Evolutionary conservation across 2,113 vertebrate species (phyloP).

Genomic region (Oncorhynchus gorbuscha): DNA sequence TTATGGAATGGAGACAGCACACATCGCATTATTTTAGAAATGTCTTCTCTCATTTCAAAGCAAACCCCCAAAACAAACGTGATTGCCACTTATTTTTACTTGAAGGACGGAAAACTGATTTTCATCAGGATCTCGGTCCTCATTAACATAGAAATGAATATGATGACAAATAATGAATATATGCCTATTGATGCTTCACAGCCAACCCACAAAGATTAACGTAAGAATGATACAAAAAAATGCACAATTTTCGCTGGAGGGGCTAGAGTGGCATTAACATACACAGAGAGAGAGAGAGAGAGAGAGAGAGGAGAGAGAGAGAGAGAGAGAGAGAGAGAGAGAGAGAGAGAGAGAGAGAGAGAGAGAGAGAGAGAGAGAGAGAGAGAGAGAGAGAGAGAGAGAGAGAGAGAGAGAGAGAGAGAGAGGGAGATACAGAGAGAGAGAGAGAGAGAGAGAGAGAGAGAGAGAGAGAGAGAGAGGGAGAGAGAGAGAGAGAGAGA

Average conservation of each 20-base stretch:
- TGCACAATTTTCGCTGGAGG: slow-evolving; percentile 38
- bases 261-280: slow-evolving; percentile 60
- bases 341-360: slow-evolving; percentile 16
- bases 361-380: not conserved
- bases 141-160: slow-evolving; percentile 84
- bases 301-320: not conserved
- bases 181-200: slow-evolving; percentile 70
- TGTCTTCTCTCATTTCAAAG: slow-evolving; percentile 67
- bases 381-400: not conserved
- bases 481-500: not conserved
- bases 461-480: slow-evolving; percentile 17
- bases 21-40: slow-evolving; percentile 51
- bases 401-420: slow-evolving; percentile 9
- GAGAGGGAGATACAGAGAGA: not conserved
- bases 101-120: slow-evolving; percentile 69
- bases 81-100: slow-evolving; percentile 75
- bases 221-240: slow-evolving; percentile 32
- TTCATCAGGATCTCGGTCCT: slow-evolving; percentile 63
- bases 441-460: slow-evolving; percentile 6
- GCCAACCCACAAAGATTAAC: slow-evolving; percentile 61
- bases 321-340: slow-evolving; percentile 7
- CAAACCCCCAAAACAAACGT: slow-evolving; percentile 64
- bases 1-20: slow-evolving; percentile 53
- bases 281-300: slow-evolving; percentile 23
- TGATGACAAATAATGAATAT: slow-evolving; percentile 81